phyloP scores from a whole-genome alignment of 2,888 invertebrate genomes.

The Cephus rjabovi region DNA sequence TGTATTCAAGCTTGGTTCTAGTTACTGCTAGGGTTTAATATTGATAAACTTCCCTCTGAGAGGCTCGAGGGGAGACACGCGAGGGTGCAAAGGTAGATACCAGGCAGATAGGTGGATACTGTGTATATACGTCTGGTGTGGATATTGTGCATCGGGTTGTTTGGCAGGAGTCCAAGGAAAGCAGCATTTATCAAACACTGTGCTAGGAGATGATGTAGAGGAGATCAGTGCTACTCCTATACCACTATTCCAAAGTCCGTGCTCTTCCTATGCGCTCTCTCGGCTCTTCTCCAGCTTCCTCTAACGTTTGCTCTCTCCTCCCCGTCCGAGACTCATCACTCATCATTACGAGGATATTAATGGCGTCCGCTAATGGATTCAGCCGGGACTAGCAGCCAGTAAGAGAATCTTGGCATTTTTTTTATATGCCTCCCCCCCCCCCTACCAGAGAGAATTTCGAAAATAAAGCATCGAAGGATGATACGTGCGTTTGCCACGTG shows the following conservation, averaged over 20 bases:
- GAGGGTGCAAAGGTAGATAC: constrained; percentile 16
- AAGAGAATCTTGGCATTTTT: constrained; percentile 40
- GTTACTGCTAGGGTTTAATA: constrained; percentile 29
- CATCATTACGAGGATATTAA: constrained; percentile 61
- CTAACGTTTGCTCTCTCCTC: constrained; percentile 5
- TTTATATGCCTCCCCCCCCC: constrained; percentile 2
- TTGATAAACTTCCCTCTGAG: constrained; percentile 38
- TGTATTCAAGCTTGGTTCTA: constrained; percentile 1
- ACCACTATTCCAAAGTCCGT: constrained; percentile 7
- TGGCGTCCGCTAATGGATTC: constrained; percentile 60
- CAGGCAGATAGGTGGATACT: constrained; percentile 22
- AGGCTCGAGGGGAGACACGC: constrained; percentile 9
- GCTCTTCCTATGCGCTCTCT: constrained; percentile 17
- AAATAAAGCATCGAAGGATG: constrained; percentile 34
- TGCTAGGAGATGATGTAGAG: constrained; percentile 24
- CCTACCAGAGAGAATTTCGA: constrained; percentile 38
- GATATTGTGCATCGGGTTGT: constrained; percentile 54
- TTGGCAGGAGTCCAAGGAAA: constrained; percentile 53
- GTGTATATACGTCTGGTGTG: constrained; percentile 14
- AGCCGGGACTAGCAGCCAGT: constrained; percentile 41
- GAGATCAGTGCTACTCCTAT: constrained; percentile 16
- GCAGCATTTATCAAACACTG: constrained; percentile 56
- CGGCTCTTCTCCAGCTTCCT: constrained; percentile 25
- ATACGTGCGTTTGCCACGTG: neutral
- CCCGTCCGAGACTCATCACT: constrained; percentile 52